Base-by-base conservation (phyloP, 2,113 vertebrate genomes). In the Pycnonotus jocosus region DNA sequence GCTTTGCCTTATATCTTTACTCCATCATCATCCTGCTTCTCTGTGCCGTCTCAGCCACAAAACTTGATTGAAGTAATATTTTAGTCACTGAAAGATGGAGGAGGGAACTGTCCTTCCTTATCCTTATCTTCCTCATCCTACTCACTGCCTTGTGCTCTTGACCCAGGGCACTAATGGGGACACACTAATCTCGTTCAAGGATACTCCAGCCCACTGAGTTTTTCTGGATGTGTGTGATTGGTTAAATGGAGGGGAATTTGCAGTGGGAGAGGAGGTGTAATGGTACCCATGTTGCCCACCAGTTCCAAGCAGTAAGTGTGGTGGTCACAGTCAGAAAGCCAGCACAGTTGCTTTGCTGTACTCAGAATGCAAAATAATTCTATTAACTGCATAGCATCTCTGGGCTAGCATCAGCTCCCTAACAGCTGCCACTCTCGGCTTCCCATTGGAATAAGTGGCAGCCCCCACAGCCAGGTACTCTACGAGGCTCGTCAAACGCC, bases 391-490 rank as follows among this genome's bases (percentile, higher is more conserved):
- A 6, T 38, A 77, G 85, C 53, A 83, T 91, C 92, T 94, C 88
- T 88, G 91, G 88, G 62, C 83, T 86, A 94, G 88, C 88, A 81
- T 88, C 91, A 88, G 65, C 76, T 96, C 90, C 93, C 69, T 93
- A 96, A 81, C 93, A 96, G 90, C 93, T 97, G 96, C 93, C 88
- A 86, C 69, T 90, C 87, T 91, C 77, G 80, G 91, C 60, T 93
- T 92, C 93, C 96, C 88, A n/a, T 79, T 89, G 95, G 95, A 97
- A 78, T 96, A 94, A 95, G 48, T 53, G 83, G 69, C 82, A 93
- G 35, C 53, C 82, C 88, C 87, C 91, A 83, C 71, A 96, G 81
- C 86, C 91, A 93, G 92, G 85, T 96, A 94, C 88, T 93, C 81
- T 78, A 20, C 7, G 1, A 96, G 80, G 78, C 92, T 94, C 35